phyloP scores from a whole-genome alignment of 1,140 invertebrate genomes.

The Paraescarpia echinospica region DNA sequence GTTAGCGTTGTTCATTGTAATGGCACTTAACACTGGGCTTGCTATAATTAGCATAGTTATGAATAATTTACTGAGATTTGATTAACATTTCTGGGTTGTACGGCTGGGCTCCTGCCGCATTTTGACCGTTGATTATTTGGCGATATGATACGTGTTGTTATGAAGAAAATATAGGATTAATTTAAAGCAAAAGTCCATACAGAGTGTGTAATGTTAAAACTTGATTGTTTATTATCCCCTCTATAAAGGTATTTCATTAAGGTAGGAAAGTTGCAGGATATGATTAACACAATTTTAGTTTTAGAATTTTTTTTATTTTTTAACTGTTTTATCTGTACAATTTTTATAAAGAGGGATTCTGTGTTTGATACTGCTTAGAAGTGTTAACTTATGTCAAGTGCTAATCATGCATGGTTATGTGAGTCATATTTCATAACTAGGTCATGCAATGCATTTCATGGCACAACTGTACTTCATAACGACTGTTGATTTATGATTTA shows the following conservation, averaged over 20 bases:
- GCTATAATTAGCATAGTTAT: neutral
- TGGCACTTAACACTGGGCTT: neutral
- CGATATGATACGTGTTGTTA: neutral
- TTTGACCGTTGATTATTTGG: neutral
- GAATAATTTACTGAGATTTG: neutral
- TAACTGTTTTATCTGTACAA: neutral
- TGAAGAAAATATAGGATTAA: neutral
- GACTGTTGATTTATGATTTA: neutral
- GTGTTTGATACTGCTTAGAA: neutral
- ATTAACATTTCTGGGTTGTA: conserved; percentile 1
- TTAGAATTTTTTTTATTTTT: neutral
- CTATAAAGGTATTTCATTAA: neutral
- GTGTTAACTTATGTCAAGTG: neutral
- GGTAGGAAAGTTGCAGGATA: neutral
- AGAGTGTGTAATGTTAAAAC: neutral
- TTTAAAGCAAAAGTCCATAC: neutral
- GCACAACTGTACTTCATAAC: neutral
- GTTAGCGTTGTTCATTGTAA: neutral
- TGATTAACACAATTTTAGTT: neutral
- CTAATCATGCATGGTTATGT: neutral
- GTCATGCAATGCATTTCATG: neutral
- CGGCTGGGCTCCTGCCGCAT: neutral
- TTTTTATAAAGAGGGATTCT: neutral
- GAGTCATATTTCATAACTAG: neutral
- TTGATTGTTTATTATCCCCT: neutral